Evolutionary conservation across 2,888 invertebrate species (phyloP), one percentile per base, ranked within the genome.

Genomic region (Agapostemon virescens): DNA sequence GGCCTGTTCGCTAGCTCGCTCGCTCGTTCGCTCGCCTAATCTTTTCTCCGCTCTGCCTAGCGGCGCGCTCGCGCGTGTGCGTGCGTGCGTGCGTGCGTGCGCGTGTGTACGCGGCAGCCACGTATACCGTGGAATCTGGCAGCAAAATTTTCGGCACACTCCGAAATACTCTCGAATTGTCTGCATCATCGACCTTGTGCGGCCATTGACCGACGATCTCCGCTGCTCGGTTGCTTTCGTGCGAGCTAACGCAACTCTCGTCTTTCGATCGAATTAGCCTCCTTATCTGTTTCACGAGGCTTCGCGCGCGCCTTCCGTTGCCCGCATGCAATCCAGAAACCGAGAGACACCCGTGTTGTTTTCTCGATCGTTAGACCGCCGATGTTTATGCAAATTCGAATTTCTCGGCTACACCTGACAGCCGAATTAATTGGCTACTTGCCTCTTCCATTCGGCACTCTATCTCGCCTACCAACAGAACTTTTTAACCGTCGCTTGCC

Each of bases 191-290:
- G 92, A 89, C 92, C 91, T 92, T 92, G 90, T 87, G 88, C 87
- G 92, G 91, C 88, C 91, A 88, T 92, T 92, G 92, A 91, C 92
- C 91, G 89, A 61, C 86, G 88, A 89, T 84, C 76, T 81, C 77
- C 77, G 70, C 52, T 79, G 74, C 79, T 55, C 80, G 33, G 66
- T 26, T 7, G 36, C 69, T 73, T 30, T 58, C 73, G 45, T 45
- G n/a, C 45, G 45, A 45, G 45, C 45, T 49, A 55, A 55, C 55
- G 55, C 26, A 26, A 55, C 75, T 79, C 45, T n/a, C n/a, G 78
- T 74, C 61, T 74, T 78, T 73, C 79, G 63, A 38, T 58, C 40
- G 20, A 64, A 42, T 42, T 45, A 61, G n/a, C 49, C 36, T 17
- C 3, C 42, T 66, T 73, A 67, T 68, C 33, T 77, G 73, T 77